Base-by-base conservation (phyloP, 2,797 vertebrate species). In the Channa striata region DNA sequence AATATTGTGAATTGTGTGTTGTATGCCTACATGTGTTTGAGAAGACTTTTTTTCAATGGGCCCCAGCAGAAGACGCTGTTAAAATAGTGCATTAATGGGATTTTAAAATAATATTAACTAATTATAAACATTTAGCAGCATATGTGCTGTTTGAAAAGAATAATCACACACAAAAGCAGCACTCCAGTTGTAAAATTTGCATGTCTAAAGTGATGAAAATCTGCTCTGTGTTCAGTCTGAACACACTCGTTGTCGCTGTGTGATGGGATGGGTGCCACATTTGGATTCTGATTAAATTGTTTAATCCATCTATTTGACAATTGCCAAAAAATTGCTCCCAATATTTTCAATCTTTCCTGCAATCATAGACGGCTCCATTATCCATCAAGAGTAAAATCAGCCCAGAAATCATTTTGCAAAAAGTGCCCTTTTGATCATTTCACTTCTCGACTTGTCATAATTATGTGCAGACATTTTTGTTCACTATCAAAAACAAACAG, bases 71-170 rank as follows among this genome's bases (percentile, higher is more conserved):
- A 53, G 16, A 51, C 36, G 52, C 42, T 4, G 30, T 13, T 42
- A 70, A 59, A 72, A 71, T 36, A 17, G 21, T 9, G 44, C 57
- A 46, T 68, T 53, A 52, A 62, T 48, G 42, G 10, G 20, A 11
- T 43, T 68, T 73, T 72, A 61, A 69, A 62, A 77, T 73, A 59
- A 59, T 68, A 72, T 75, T 43, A 51, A 47, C 14, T 30, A 46
- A 63, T 58, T 39, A 61, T 46, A 13, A 67, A 21, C 17, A 36
- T 52, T 47, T n/a, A 10, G 17, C 21, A 6, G 57, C 46, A 58
- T n/a, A 34, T 42, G 39, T 13, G 8, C 13, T 11, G 42, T 23
- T 44, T 63, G 33, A 59, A 53, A 34, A 56, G 14, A 71, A 59
- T 48, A 48, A 75, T 46, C 43, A 49, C 16, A 25, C 40, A 42